phyloP scores from a whole-genome alignment of 2,888 invertebrate species.

The Iselma pallidipennis region DNA sequence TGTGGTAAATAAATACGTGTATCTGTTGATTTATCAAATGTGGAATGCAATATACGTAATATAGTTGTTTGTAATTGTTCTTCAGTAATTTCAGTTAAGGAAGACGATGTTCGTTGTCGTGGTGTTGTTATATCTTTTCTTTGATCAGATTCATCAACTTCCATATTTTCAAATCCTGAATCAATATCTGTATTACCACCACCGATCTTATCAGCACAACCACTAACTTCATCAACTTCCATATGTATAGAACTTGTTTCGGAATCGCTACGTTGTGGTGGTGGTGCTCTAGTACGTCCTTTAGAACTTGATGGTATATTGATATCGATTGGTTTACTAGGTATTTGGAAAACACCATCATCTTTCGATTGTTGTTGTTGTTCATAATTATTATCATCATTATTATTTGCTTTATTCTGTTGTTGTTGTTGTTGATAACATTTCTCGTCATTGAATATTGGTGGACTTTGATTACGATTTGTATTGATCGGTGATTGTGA shows the following conservation, averaged over 20 bases:
- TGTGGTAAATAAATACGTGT: conserved; percentile 57
- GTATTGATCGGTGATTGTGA: conserved; percentile 49
- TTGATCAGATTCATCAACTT: conserved; percentile 64
- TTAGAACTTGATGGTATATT: conserved; percentile 48
- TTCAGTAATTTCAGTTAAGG: conserved; percentile 64
- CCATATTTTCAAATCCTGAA: conserved; percentile 78
- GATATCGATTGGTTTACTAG: conserved; percentile 53
- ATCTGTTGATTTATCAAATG: conserved; percentile 63
- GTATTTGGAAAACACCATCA: conserved; percentile 50
- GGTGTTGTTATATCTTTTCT: conserved; percentile 56
- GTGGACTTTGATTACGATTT: conserved; percentile 41
- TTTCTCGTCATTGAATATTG: conserved; percentile 25
- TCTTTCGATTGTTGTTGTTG: background rate
- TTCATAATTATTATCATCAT: conserved; percentile 12
- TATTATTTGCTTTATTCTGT: conserved; percentile 31
- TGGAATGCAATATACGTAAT: conserved; percentile 71
- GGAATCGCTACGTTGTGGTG: conserved; percentile 55
- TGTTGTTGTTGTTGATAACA: conserved; percentile 35
- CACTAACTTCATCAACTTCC: conserved; percentile 63
- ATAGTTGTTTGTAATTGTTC: conserved; percentile 68
- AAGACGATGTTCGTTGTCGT: conserved; percentile 48
- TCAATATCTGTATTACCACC: conserved; percentile 65
- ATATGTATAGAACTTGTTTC: conserved; percentile 59
- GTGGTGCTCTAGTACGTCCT: conserved; percentile 37
- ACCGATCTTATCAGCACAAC: conserved; percentile 52